Evolutionary conservation across 2,113 vertebrate genomes (phyloP).

Genomic region (Oryzias curvinotus): DNA sequence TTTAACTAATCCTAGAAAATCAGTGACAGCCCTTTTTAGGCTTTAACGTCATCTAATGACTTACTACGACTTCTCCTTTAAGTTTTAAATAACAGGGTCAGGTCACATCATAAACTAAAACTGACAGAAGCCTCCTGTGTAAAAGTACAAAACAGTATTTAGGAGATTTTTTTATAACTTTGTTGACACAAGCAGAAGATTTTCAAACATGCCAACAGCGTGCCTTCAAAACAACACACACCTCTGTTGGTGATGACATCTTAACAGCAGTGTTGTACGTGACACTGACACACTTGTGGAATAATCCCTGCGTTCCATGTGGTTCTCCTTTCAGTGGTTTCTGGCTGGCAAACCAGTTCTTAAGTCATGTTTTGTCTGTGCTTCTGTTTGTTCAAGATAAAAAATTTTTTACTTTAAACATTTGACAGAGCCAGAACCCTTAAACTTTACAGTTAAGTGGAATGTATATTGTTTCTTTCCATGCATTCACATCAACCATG

Average conservation of each 20-base stretch:
- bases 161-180: constrained; percentile 4
- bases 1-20: too few relatives aligned
- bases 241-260: too few relatives aligned
- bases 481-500: too few relatives aligned
- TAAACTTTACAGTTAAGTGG: too few relatives aligned
- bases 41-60: constrained; percentile 18
- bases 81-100: constrained; percentile 14
- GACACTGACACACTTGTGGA: constrained; percentile 1
- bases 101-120: constrained; percentile 30
- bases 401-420: too few relatives aligned
- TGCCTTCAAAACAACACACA: not conserved
- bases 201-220: not conserved
- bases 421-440: too few relatives aligned
- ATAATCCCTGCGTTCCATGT: constrained; percentile 48
- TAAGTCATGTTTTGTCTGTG: constrained; percentile 20
- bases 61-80: constrained; percentile 10
- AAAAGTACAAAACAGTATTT: constrained; percentile 6
- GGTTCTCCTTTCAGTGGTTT: constrained; percentile 46
- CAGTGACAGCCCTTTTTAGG: not conserved
- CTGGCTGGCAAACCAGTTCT: constrained; percentile 67
- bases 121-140: constrained; percentile 17
- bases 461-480: too few relatives aligned
- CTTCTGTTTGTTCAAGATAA: too few relatives aligned
- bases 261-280: not conserved
- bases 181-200: not conserved